These are phyloP conservation scores for Heterotilapia buettikoferi DNA, from an alignment of 2,113 vertebrate species.

Conservation along the genomic window DNA sequence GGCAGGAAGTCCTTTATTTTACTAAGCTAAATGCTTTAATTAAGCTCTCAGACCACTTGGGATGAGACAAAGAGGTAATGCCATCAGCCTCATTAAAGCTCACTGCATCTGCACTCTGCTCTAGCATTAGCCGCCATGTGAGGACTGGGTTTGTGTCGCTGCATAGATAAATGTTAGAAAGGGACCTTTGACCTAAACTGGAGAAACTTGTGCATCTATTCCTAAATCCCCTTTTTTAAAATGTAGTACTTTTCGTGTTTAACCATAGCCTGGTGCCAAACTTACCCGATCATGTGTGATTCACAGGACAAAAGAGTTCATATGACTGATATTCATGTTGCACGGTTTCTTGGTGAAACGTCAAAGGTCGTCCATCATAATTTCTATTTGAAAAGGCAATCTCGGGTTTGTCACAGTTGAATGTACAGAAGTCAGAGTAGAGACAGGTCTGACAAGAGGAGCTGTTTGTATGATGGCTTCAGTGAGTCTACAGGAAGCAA, in stretches of 20 bases:
- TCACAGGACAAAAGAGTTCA: not conserved
- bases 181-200: not conserved
- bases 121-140: constrained; percentile 3
- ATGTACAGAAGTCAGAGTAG: not conserved
- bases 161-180: not conserved
- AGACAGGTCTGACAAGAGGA: not conserved
- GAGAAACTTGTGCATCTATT: not conserved
- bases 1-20: constrained; percentile 48
- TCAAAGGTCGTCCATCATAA: constrained; percentile 3
- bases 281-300: fast-evolving
- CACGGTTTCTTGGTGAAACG: not conserved
- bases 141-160: not conserved
- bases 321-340: not conserved
- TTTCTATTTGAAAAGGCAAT: constrained; percentile 24
- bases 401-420: not conserved
- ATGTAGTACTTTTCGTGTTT: not conserved
- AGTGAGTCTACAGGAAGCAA: not conserved
- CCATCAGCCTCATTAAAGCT: constrained; percentile 55
- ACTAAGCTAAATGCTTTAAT: constrained; percentile 64
- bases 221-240: not conserved
- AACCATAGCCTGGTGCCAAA: not conserved
- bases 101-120: constrained; percentile 25
- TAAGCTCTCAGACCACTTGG: constrained; percentile 48
- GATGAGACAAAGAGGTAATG: constrained; percentile 50
- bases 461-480: not conserved